These are phyloP conservation scores for Ceratitis capitata DNA, from an alignment of 1,140 invertebrate species.

Conservation along the genomic window DNA sequence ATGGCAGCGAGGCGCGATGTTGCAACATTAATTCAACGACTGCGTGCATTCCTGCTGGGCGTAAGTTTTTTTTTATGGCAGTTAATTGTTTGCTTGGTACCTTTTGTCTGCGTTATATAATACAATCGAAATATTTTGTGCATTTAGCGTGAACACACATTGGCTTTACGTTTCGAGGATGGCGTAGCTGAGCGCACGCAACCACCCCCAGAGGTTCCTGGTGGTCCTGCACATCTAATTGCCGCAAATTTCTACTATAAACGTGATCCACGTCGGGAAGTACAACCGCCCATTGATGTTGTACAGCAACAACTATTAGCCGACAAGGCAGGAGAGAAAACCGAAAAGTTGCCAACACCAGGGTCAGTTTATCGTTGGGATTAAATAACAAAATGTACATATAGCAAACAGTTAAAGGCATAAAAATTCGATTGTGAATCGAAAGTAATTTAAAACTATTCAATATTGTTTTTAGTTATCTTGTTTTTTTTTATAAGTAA, in stretches of 20 bases:
- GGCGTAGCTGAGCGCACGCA: constrained; percentile 75
- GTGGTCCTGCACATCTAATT: constrained; percentile 76
- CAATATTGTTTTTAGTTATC: background rate
- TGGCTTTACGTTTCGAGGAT: constrained; percentile 74
- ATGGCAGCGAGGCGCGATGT: constrained; percentile 67
- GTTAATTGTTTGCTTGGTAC: background rate
- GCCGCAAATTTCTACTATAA: constrained; percentile 82
- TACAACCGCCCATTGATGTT: constrained; percentile 74
- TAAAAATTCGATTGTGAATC: too few species aligned
- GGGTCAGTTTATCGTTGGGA: constrained; percentile 70
- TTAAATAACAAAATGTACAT: too few species aligned
- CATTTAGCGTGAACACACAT: constrained; percentile 70
- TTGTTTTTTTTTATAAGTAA: background rate
- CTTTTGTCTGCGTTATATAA: background rate
- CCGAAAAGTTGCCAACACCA: constrained; percentile 66
- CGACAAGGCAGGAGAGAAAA: constrained; percentile 36
- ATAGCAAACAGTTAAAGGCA: too few species aligned
- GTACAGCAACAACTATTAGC: constrained; percentile 58
- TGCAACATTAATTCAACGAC: constrained; percentile 69
- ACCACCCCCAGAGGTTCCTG: constrained; percentile 78
- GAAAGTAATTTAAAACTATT: too few species aligned
- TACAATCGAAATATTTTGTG: background rate
- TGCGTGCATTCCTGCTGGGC: constrained; percentile 72
- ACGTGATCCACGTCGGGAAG: constrained; percentile 79
- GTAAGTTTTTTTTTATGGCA: constrained; percentile 61